Evolutionary conservation across 2,888 invertebrate species (phyloP), one percentile per base, ranked within the genome.

Genomic region (Perdita meconis): DNA sequence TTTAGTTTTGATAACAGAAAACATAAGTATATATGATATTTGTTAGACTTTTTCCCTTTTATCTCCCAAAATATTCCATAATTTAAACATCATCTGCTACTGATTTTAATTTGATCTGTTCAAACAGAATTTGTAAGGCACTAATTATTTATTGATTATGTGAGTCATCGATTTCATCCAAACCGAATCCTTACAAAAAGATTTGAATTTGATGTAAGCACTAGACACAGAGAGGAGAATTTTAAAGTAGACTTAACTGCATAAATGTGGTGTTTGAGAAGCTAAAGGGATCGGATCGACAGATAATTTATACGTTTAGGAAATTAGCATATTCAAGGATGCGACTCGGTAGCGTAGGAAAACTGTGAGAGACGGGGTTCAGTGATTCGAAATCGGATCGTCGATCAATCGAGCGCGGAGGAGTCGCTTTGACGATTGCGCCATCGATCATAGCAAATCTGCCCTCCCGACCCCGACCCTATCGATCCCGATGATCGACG

Each of bases 401-500:
- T 72, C 68, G 78, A 78, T 70, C 71, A 57, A n/a, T 13, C 47
- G 16, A 4, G 0, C 4, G 38, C 59, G 19, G n/a, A 10, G 55
- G 16, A 67, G 63, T 26, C 42, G 51, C 55, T 67, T 64, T 64
- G 71, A 79, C 59, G 77, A 75, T 80, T 42, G 64, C 68, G 56
- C 51, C 64, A 34, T 66, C 66, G 71, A 82, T 82, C 78, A 72
- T 70, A 40, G 78, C 56, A 55, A 64, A 70, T 66, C 72, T 56
- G 63, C 13, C 68, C 67, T 16, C 53, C 47, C 60, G 64, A 74
- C 71, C 78, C 69, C 63, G 56, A 65, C 51, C 19, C 40, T 67
- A 78, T 82, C 78, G 78, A 75, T 78, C 71, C 51, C 44, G 47
- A 53, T 60, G 69, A 77, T 73, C 80, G 66, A 72, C 72, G 55